Evolutionary conservation across 1,140 invertebrate genomes (phyloP), one percentile per base, ranked within the genome.

Genomic region (Heterodera carotae): DNA sequence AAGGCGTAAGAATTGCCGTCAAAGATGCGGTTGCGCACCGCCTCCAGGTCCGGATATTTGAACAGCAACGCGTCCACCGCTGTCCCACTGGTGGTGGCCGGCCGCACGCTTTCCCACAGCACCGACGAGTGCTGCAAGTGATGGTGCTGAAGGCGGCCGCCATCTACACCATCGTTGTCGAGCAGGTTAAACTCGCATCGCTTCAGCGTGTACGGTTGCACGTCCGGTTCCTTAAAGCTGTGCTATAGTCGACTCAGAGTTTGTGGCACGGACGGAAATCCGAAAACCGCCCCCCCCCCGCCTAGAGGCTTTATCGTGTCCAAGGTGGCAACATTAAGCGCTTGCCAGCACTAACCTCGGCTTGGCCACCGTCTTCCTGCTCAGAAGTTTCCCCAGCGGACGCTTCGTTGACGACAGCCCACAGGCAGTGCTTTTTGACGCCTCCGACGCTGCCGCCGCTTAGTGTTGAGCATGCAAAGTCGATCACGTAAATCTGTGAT

Each of bases 1-100:
- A 80, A 80, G 5, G 78, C 68, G 31, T 81, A 80, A 29, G 69
- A 70, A 18, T 80, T 75, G 29, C 78, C 78, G 33, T 81, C 78
- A 48, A 80, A 81, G 39, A 80, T 75, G 48, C 78, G 39, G 43
- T 82, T 80, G 25, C 62, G 53, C 29, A 80, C 66, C 31, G 79
- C 77, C 27, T 79, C 75, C 36, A 39, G 18, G 31, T 69, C 53
- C 53, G 69, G 75, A 39, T 69, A 76, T 25, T 76, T 76, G 60
- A 76, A 69, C 27, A 76, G 36, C 15, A 48, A 43, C n/a, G 66
- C 25, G 25, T 76, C 75, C 2, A 71, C 69, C 36, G 75, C 31
- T 31, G 53, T 27, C 27, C 75, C 48, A 22, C 62, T 75, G 34
- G 69, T n/a, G 33, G 27, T 62, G 27, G 72, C 72, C 25, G 72